Conservation (phyloP, 2,113 vertebrate genomes). For the Marcusenius ussheri region DNA sequence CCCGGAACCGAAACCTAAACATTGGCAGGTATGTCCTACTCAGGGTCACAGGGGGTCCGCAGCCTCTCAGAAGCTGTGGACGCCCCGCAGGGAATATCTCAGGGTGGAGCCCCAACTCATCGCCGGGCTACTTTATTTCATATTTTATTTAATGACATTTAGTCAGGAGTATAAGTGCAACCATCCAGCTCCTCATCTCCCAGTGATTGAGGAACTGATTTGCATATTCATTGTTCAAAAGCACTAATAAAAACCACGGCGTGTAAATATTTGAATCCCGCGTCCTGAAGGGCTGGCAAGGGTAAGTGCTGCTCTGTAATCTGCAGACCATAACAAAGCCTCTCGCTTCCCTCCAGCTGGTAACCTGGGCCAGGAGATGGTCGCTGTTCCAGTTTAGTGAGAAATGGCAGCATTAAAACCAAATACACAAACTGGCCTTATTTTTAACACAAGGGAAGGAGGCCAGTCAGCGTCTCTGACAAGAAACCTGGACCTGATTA, state of each 20-base stretch:
- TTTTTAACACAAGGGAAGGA: neutral
- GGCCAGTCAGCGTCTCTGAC: neutral
- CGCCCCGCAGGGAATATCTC: neutral
- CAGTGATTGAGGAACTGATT: neutral
- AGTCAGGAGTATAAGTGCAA: neutral
- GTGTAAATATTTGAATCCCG: neutral
- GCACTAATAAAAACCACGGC: neutral
- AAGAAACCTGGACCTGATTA: neutral
- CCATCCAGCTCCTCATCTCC: neutral
- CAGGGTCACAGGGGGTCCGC: neutral
- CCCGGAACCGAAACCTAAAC: neutral
- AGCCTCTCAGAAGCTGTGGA: neutral
- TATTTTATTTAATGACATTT: neutral
- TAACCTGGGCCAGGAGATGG: neutral
- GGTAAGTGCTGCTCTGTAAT: neutral
- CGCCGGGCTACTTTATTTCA: neutral
- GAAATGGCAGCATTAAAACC: neutral
- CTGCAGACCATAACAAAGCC: neutral
- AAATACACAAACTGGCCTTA: neutral
- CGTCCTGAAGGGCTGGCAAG: neutral
- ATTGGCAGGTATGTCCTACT: neutral
- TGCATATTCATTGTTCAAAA: neutral
- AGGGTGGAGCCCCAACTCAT: neutral
- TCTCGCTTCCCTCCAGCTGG: neutral
- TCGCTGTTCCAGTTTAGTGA: neutral